phyloP scores from a whole-genome alignment of 2,888 invertebrate species.

The Agriopis aurantiaria region DNA sequence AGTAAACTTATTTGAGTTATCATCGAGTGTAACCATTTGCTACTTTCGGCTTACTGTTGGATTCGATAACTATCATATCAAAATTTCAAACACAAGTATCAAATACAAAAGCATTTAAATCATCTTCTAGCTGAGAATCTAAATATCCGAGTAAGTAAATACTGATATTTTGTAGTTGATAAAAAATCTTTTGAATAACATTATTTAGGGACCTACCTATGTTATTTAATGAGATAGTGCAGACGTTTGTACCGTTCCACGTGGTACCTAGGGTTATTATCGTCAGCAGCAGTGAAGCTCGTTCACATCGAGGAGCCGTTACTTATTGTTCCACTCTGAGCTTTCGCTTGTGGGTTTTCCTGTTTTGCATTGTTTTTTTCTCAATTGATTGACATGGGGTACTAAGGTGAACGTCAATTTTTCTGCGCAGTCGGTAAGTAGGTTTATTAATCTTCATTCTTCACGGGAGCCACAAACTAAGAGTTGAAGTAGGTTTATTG shows the following conservation, averaged over 20 bases:
- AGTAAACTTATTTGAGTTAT: too few relatives aligned
- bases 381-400: slow-evolving; percentile 13
- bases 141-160: too few relatives aligned
- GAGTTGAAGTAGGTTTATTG: not conserved
- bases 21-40: too few relatives aligned
- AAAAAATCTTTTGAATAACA: not conserved
- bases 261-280: slow-evolving; percentile 71
- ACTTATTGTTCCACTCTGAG: slow-evolving; percentile 57
- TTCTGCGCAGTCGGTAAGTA: not conserved
- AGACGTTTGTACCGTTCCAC: slow-evolving; percentile 74
- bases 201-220: not conserved
- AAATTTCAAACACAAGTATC: too few relatives aligned
- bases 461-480: too few relatives aligned
- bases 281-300: slow-evolving; percentile 37
- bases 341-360: slow-evolving; percentile 26
- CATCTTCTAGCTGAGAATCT: too few relatives aligned
- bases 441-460: too few relatives aligned
- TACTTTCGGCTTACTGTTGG: too few relatives aligned
- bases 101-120: too few relatives aligned
- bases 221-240: slow-evolving; percentile 37
- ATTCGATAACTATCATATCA: too few relatives aligned
- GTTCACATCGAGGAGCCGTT: slow-evolving; percentile 58
- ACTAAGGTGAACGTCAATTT: slow-evolving; percentile 3
- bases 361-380: slow-evolving; percentile 18
- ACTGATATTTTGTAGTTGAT: too few relatives aligned